Conservation (phyloP, 1,140 invertebrate species). For the Meloidogyne exigua region DNA sequence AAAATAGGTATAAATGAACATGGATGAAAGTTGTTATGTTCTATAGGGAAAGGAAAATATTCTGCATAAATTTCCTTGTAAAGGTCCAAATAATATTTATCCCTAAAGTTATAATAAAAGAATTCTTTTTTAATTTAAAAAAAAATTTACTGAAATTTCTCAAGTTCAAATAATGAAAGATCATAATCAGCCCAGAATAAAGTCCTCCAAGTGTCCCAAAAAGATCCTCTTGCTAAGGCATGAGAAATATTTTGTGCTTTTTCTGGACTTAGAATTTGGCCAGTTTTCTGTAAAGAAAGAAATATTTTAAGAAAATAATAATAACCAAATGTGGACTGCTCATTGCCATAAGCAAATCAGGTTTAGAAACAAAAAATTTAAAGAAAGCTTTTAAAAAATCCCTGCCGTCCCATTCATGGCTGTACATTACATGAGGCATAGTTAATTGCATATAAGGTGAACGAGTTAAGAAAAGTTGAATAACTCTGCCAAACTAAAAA, state of each 20-base stretch:
- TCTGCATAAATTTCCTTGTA: conserved; percentile 59
- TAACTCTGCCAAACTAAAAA: conserved; percentile 55
- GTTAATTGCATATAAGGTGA: conserved; percentile 58
- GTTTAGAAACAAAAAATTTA: conserved; percentile 59
- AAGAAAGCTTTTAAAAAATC: conserved; percentile 59
- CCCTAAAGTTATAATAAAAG: conserved; percentile 36
- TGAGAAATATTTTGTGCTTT: background rate
- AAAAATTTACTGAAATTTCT: conserved; percentile 53
- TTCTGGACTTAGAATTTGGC: conserved; percentile 32
- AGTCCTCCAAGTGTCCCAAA: conserved; percentile 60
- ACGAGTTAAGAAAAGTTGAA: conserved; percentile 54
- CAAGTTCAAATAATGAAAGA: conserved; percentile 59
- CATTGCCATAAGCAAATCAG: conserved; percentile 47
- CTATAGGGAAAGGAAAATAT: conserved; percentile 58
- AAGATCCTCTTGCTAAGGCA: conserved; percentile 42
- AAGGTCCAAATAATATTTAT: conserved; percentile 63
- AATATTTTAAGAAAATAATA: no score
- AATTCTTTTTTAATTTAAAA: conserved; percentile 15
- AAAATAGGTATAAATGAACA: conserved; percentile 63
- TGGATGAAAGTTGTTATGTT: conserved; percentile 56
- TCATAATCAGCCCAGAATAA: conserved; percentile 63
- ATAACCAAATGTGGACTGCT: conserved; percentile 58
- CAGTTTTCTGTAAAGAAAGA: conserved; percentile 39
- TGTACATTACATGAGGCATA: conserved; percentile 46
- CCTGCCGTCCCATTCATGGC: conserved; percentile 56